Evolutionary conservation across 2,888 invertebrate species (phyloP).

Genomic region (Caenorhabditis sulstoni): DNA sequence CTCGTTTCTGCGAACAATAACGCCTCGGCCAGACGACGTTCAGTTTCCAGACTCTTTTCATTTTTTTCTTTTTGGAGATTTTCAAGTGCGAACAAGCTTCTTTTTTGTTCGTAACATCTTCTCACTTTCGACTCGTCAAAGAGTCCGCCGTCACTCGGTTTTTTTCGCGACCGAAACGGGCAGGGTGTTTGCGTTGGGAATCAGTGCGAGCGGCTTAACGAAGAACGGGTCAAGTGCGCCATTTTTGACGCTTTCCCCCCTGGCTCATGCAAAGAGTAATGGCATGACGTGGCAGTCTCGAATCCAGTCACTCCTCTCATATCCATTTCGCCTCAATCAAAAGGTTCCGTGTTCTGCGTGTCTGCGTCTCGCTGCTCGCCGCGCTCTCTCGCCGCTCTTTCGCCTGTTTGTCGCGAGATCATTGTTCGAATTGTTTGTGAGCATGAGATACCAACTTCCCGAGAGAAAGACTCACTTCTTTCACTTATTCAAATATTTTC

Average conservation of each 20-base stretch:
- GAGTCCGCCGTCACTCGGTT: too few relatives aligned
- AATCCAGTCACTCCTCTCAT: neutral
- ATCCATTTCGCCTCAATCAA: conserved; percentile 40
- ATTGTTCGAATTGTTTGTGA: conserved; percentile 55
- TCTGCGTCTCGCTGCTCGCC: conserved; percentile 20
- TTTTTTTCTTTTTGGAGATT: too few relatives aligned
- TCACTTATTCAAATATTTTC: conserved; percentile 55
- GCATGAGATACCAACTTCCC: conserved; percentile 44
- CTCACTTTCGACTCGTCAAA: too few relatives aligned
- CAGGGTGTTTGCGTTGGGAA: too few relatives aligned
- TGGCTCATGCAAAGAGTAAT: neutral
- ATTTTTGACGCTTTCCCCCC: conserved; percentile 23
- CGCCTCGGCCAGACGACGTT: too few relatives aligned
- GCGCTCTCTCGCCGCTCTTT: conserved; percentile 31
- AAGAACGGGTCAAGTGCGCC: conserved; percentile 48
- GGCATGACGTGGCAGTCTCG: too few relatives aligned
- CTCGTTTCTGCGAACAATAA: too few relatives aligned
- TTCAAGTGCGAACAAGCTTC: too few relatives aligned
- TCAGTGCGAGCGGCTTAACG: conserved; percentile 30
- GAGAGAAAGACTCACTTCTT: conserved; percentile 6
- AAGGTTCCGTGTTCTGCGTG: conserved; percentile 32
- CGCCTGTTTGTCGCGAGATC: conserved; percentile 34
- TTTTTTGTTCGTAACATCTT: too few relatives aligned
- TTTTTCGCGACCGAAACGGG: too few relatives aligned
- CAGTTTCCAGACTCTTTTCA: too few relatives aligned